These are phyloP conservation scores for Drosophila arizonae DNA, from an alignment of 1,140 invertebrate species.

Conservation along the genomic window DNA sequence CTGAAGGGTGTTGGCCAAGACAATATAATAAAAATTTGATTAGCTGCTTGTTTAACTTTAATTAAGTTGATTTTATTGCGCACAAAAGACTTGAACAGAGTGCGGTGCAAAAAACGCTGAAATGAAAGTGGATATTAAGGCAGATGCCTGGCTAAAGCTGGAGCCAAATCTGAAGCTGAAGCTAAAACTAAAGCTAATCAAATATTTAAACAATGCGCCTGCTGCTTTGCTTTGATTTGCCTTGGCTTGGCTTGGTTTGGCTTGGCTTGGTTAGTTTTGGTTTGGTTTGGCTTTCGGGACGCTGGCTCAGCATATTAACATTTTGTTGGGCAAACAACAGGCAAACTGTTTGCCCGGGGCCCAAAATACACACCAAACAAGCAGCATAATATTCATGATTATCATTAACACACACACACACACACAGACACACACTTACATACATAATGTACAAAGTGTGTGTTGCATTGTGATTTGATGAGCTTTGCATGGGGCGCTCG, in stretches of 20 bases:
- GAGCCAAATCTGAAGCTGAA: conserved; percentile 1
- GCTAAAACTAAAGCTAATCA: conserved; percentile 50
- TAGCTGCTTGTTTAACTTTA: conserved; percentile 81
- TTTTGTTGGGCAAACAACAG: conserved; percentile 59
- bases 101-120: not conserved
- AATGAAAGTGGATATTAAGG: conserved; percentile 12
- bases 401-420: conserved; percentile 61
- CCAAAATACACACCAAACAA: conserved; percentile 47
- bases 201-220: conserved; percentile 62
- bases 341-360: conserved; percentile 54
- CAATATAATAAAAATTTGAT: conserved; percentile 76
- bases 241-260: conserved; percentile 10
- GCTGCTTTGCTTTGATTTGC: not conserved
- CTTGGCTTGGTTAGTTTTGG: conserved; percentile 14
- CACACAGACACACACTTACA: conserved; percentile 1
- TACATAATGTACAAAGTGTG: not conserved
- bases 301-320: conserved; percentile 56
- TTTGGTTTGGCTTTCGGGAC: conserved; percentile 20
- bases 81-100: conserved; percentile 20
- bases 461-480: conserved; percentile 39
- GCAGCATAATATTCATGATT: conserved; percentile 73
- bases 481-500: conserved; percentile 30
- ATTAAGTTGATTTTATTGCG: conserved; percentile 66
- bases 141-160: conserved; percentile 1
- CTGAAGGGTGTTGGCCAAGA: conserved; percentile 26